Conservation (phyloP, 2,888 invertebrate species). For the Latrodectus hesperus region DNA sequence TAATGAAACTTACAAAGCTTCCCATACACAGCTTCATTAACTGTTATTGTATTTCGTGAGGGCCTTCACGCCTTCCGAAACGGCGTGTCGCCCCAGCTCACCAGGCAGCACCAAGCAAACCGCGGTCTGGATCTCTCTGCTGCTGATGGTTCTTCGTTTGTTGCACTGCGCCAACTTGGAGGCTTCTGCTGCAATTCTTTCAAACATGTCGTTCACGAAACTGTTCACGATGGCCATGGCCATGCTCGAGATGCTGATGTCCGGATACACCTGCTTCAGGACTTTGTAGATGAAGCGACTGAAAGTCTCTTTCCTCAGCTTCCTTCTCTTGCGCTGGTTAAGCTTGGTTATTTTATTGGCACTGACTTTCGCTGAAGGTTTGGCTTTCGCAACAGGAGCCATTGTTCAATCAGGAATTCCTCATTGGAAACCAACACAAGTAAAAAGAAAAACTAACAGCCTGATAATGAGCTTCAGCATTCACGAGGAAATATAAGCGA, state of each 20-base stretch:
- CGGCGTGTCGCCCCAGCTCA: slow-evolving; percentile 84
- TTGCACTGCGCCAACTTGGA: slow-evolving; percentile 79
- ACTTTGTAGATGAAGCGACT: slow-evolving; percentile 75
- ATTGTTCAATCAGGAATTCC: too few species aligned
- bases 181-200: slow-evolving; percentile 82
- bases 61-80: slow-evolving; percentile 82
- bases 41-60: slow-evolving; percentile 78
- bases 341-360: slow-evolving; percentile 78
- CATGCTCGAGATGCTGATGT: slow-evolving; percentile 75
- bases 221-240: slow-evolving; percentile 81
- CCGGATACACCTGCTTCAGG: slow-evolving; percentile 75
- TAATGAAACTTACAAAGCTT: too few species aligned
- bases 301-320: slow-evolving; percentile 73
- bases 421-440: too few species aligned
- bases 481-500: too few species aligned
- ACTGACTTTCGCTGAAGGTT: too few species aligned
- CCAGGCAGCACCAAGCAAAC: slow-evolving; percentile 82
- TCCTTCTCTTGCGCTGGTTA: slow-evolving; percentile 79
- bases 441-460: too few species aligned
- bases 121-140: slow-evolving; percentile 83
- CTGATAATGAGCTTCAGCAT: too few species aligned
- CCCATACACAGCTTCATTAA: slow-evolving; percentile 62
- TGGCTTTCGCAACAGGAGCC: too few species aligned
- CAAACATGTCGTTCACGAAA: slow-evolving; percentile 84
- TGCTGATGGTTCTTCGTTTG: slow-evolving; percentile 81